phyloP scores from a whole-genome alignment of 1,140 invertebrate species.

The Hylaeus volcanicus region DNA sequence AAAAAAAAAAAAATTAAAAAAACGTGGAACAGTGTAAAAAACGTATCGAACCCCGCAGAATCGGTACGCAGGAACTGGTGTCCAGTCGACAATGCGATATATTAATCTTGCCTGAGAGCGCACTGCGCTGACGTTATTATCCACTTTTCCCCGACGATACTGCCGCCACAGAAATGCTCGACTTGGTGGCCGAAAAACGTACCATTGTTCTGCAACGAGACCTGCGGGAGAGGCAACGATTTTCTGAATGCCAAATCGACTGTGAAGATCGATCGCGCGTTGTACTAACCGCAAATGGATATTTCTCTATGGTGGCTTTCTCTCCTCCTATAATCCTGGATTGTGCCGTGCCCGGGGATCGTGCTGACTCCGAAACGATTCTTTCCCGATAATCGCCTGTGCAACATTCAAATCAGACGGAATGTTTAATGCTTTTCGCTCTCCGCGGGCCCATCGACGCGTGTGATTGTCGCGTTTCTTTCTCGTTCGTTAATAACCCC shows the following conservation, averaged over 20 bases:
- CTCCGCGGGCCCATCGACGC: too few species aligned
- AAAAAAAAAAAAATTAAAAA: background rate
- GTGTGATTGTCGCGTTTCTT: background rate
- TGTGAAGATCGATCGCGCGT: slow-evolving; percentile 50
- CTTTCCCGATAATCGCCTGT: slow-evolving; percentile 48
- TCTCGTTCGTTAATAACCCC: background rate
- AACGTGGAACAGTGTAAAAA: too few species aligned
- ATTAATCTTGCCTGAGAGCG: slow-evolving; percentile 52
- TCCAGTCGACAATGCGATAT: background rate
- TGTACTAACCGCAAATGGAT: slow-evolving; percentile 82
- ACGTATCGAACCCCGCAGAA: background rate
- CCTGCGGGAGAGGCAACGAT: slow-evolving; percentile 51
- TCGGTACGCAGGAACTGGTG: background rate
- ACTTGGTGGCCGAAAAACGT: slow-evolving; percentile 70
- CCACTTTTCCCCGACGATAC: slow-evolving; percentile 76
- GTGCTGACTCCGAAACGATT: slow-evolving; percentile 17
- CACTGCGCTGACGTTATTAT: slow-evolving; percentile 79
- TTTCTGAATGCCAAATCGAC: slow-evolving; percentile 52
- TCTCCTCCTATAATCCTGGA: slow-evolving; percentile 81
- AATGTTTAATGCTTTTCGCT: background rate
- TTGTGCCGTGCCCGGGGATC: background rate
- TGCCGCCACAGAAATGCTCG: slow-evolving; percentile 81
- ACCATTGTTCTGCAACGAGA: slow-evolving; percentile 69
- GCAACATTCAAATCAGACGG: slow-evolving; percentile 37
- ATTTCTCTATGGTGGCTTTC: slow-evolving; percentile 78